phyloP scores from a whole-genome alignment of 2,888 invertebrate genomes.

The Polymixis flavicincta region DNA sequence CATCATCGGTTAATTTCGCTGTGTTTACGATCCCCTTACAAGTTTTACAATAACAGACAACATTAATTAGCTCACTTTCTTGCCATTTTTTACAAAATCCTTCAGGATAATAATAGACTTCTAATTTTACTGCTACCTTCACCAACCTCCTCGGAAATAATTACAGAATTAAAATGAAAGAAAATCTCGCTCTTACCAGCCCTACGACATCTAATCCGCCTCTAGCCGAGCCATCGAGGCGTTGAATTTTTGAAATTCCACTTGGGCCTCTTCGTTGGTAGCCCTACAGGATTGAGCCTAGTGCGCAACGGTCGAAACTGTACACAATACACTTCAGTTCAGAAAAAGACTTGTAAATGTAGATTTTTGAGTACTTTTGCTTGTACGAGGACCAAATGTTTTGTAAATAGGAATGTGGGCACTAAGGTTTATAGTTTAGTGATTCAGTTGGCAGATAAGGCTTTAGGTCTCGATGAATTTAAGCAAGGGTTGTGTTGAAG shows the following conservation, averaged over 20 bases:
- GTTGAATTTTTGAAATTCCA: constrained; percentile 83
- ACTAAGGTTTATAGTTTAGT: constrained; percentile 22
- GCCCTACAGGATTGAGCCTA: constrained; percentile 55
- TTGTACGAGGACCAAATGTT: constrained; percentile 27
- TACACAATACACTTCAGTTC: constrained; percentile 45
- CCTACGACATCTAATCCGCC: constrained; percentile 75
- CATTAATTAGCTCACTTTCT: constrained; percentile 10
- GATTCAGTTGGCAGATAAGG: constrained; percentile 27
- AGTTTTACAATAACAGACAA: not conserved
- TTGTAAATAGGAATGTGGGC: constrained; percentile 32
- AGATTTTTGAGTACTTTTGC: constrained; percentile 41
- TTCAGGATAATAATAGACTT: constrained; percentile 29
- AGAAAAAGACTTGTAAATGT: constrained; percentile 59
- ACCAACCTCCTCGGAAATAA: constrained; percentile 6
- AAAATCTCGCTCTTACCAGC: constrained; percentile 60
- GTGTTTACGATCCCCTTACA: not conserved
- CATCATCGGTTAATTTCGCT: not conserved
- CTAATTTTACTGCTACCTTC: constrained; percentile 29
- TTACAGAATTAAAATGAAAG: not conserved
- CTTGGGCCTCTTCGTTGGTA: constrained; percentile 72
- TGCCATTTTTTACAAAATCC: constrained; percentile 6
- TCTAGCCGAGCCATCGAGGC: constrained; percentile 75
- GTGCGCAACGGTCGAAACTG: constrained; percentile 54
- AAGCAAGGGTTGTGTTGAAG: not conserved
- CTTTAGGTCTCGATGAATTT: not conserved